Percentiles rank a stretch among this genome's conserved stretches.
Evolutionary conservation across 2,797 vertebrate genomes (phyloP).

Genomic region (Potorous gilbertii): DNA sequence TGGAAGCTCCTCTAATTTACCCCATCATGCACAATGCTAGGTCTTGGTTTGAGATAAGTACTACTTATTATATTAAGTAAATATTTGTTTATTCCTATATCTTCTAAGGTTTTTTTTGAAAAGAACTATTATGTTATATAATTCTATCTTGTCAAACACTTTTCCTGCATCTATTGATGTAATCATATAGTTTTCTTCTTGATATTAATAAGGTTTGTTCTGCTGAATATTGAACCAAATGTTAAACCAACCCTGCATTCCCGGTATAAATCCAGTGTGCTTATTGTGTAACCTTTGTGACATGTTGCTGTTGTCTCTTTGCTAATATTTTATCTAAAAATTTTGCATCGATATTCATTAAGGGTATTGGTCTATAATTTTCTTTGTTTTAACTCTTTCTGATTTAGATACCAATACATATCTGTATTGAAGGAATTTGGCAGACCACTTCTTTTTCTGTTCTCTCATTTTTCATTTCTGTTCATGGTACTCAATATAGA

Average conservation of each 20-base stretch:
- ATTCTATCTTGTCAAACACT: neutral
- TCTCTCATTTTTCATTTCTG: neutral
- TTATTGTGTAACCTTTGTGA: neutral
- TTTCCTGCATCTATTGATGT: neutral
- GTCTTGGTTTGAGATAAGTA: neutral
- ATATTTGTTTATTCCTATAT: neutral
- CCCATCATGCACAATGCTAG: neutral
- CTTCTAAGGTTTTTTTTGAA: neutral
- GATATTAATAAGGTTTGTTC: neutral
- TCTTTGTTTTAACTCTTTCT: neutral
- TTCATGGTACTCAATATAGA: neutral
- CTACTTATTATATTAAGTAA: neutral
- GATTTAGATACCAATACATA: neutral
- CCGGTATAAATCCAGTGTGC: neutral
- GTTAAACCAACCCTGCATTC: neutral
- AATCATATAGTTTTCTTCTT: neutral
- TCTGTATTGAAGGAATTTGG: neutral
- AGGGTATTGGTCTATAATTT: neutral
- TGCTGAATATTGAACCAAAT: neutral
- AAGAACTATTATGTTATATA: neutral
- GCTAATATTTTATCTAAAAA: neutral
- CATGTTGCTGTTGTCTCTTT: neutral
- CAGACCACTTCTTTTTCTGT: neutral
- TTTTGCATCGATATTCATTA: neutral
- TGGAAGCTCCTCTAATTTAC: neutral